Percentiles rank a stretch among this genome's conserved stretches.
These are phyloP conservation scores for Chrysaora quinquecirrha DNA, from an alignment of 30 jellyfish, hydroid and myxozoan species.

Conservation along the genomic window DNA sequence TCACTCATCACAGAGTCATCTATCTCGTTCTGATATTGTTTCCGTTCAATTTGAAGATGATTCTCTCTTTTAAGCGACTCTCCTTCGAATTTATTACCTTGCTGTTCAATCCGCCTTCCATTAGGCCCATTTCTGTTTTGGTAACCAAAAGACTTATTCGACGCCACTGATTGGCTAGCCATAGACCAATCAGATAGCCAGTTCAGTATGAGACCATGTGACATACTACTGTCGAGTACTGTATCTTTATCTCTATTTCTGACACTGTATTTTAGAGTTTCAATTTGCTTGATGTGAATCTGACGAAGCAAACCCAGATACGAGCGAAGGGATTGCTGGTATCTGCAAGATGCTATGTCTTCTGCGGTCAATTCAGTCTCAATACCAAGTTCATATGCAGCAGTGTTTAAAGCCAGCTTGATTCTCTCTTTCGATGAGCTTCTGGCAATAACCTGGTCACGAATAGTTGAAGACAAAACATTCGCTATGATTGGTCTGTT, in stretches of 20 bases:
- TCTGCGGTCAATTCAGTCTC: slow-evolving; percentile 18
- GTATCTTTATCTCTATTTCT: not conserved
- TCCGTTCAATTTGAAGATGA: too few relatives aligned
- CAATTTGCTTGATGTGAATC: slow-evolving; percentile 32
- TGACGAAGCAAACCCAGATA: slow-evolving; percentile 13
- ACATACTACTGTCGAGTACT: not conserved
- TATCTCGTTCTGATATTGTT: too few relatives aligned
- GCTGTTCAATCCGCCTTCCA: too few relatives aligned
- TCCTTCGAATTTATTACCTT: too few relatives aligned
- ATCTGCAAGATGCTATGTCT: slow-evolving; percentile 20
- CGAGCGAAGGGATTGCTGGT: slow-evolving; percentile 31
- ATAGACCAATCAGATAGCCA: not conserved
- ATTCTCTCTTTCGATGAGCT: slow-evolving; percentile 46
- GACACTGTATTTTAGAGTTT: not conserved
- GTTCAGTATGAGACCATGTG: not conserved
- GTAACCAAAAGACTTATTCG: too few relatives aligned
- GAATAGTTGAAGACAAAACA: too few relatives aligned
- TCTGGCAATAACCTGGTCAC: slow-evolving; percentile 39
- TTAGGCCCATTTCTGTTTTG: too few relatives aligned
- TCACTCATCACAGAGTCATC: too few relatives aligned
- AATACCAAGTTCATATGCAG: slow-evolving; percentile 49
- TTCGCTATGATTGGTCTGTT: too few relatives aligned
- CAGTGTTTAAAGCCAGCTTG: slow-evolving; percentile 56
- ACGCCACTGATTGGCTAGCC: not conserved
- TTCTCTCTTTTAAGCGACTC: too few relatives aligned